Evolutionary conservation across 2,113 vertebrate species (phyloP), one percentile per base, ranked within the genome.

Genomic region (Mystacornis crossleyi): DNA sequence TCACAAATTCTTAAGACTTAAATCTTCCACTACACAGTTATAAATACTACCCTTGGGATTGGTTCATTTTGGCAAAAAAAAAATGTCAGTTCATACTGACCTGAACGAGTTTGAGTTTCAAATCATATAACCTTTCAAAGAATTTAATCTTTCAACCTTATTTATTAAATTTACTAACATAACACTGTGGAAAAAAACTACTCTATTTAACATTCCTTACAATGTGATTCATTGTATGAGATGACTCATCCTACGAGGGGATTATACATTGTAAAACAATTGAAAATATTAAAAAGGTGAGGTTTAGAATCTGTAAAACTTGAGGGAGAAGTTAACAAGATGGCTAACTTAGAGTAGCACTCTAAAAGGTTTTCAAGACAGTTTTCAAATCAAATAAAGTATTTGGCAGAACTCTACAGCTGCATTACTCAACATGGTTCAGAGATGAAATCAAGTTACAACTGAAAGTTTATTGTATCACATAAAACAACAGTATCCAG

Each of bases 401-500:
- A 26, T 55, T 55, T 71, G 12, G 78, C 86, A 53, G 20, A 86
- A 79, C 31, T 91, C 14, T 66, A 20, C 2, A 66, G 34, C 31
- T 91, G 31, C 24, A 55, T 36, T 75, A n/a, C 29, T 48, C n/a
- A 48, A 26, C 2, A 2, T 1, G 8, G 12, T 58, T 89, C 47
- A 82, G 34, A 90, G 29, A 93, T n/a, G 12, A 77, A 78, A 72
- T 40, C 36, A 81, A 95, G 75, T 47, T 89, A 51, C n/a, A 72
- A 64, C 28, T 3, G 1, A 66, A 81, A 75, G 47, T 95, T 96
- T 95, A 96, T 81, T 94, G 77, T 83, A 83, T 89, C n/a, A 40
- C n/a, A 88, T 34, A 95, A 19, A 86, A 93, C 15, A 77, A 83
- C 21, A 24, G 31, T 55, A 29, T 47, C 47, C 69, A 77, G 53